These are phyloP conservation scores for Cephalophus harveyi DNA, from an alignment of 2,113 vertebrate genomes.

Conservation along the genomic window DNA sequence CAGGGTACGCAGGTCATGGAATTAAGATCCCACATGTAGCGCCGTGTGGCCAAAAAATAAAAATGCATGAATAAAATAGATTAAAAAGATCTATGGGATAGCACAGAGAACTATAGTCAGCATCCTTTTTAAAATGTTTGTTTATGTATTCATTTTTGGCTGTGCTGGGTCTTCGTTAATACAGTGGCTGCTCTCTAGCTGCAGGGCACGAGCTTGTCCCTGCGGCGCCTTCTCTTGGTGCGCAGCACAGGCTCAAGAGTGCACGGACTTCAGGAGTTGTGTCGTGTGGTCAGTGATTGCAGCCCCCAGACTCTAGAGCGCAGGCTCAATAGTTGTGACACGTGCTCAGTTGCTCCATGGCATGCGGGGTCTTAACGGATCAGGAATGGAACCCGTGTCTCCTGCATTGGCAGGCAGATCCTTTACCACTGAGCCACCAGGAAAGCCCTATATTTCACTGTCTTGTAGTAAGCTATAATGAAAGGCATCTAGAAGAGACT, in stretches of 20 bases:
- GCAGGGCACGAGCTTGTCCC: background rate
- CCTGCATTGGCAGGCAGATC: background rate
- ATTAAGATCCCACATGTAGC: background rate
- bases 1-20: background rate
- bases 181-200: background rate
- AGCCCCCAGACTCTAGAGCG: background rate
- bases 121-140: background rate
- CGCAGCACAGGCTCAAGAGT: background rate
- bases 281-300: accelerated
- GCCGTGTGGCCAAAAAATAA: background rate
- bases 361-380: background rate
- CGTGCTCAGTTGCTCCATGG: background rate
- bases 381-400: background rate
- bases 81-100: background rate
- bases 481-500: background rate
- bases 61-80: background rate
- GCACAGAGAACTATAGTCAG: background rate
- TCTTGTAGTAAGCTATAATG: background rate
- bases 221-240: background rate
- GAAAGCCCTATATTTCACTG: background rate
- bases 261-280: background rate
- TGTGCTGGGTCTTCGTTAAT: background rate
- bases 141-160: background rate
- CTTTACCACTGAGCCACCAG: background rate
- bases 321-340: background rate